A percentile compares a stretch with the other conserved stretches of the same genome.
phyloP scores from a whole-genome alignment of 2,888 invertebrate species.

The Glyphotaelius pellucidus region DNA sequence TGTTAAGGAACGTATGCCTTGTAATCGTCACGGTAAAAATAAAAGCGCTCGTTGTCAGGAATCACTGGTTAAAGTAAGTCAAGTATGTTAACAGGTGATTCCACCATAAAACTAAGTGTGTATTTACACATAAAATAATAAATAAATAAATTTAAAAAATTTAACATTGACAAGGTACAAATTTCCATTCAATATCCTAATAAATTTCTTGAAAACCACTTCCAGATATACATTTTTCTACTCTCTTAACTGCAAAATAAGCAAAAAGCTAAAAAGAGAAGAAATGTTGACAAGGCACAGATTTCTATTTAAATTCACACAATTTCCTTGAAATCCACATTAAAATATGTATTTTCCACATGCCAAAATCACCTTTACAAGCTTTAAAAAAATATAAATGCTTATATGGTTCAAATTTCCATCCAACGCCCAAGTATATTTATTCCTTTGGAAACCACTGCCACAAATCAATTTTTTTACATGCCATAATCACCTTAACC shows the following conservation, averaged over 20 bases:
- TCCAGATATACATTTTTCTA: not conserved
- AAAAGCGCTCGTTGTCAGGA: no score
- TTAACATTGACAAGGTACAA: no score
- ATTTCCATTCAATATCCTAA: not conserved
- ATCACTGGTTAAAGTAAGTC: no score
- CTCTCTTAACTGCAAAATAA: not conserved
- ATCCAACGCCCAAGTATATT: not conserved
- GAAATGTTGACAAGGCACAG: not conserved
- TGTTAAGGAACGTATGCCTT: no score
- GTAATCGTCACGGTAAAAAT: no score
- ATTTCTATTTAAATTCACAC: not conserved
- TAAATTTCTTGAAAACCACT: not conserved
- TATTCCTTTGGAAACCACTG: not conserved
- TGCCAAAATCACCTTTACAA: not conserved
- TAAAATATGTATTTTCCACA: no score
- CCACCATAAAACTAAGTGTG: no score
- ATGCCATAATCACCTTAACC: not conserved
- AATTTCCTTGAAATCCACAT: no score
- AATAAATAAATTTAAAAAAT: no score
- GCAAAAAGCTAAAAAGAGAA: not conserved
- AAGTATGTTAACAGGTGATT: no score
- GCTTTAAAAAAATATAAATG: not conserved
- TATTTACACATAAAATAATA: no score
- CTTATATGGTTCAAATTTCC: not conserved
- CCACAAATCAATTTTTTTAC: not conserved